phyloP scores from a whole-genome alignment of 2,113 vertebrate genomes.

The Anarhynchus alexandrinus region DNA sequence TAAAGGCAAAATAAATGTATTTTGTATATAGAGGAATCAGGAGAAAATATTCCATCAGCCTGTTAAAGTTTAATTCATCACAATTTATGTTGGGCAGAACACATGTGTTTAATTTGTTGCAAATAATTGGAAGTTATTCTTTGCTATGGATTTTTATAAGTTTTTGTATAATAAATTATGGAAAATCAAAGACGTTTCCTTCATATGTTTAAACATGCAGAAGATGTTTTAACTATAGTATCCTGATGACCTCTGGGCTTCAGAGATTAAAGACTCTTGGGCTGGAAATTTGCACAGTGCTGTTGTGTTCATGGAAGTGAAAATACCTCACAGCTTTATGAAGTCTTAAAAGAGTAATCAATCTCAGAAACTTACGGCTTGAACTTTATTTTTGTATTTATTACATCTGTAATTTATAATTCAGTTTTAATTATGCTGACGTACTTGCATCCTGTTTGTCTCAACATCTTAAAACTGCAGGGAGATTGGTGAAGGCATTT shows the following conservation, averaged over 20 bases:
- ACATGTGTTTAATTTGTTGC: neutral
- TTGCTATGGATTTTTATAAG: neutral
- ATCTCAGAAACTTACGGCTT: neutral
- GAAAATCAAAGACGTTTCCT: neutral
- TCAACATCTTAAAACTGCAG: neutral
- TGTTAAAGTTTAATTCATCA: neutral
- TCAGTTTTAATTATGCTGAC: neutral
- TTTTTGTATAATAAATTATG: neutral
- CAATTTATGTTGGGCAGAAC: neutral
- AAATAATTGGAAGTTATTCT: neutral
- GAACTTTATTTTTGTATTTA: conserved; percentile 12
- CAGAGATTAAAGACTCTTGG: neutral
- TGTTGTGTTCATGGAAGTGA: neutral
- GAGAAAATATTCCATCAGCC: neutral
- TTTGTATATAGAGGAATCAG: neutral
- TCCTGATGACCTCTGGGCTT: neutral
- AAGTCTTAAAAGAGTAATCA: neutral
- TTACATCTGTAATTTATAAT: neutral
- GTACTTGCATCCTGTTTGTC: neutral
- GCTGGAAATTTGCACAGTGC: neutral
- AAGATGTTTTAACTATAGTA: neutral
- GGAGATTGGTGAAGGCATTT: neutral
- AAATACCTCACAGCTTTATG: conserved; percentile 26
- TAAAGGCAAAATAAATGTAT: neutral
- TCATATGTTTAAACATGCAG: neutral